Conservation (phyloP, 1,140 invertebrate species). For the Drosophila auraria region DNA sequence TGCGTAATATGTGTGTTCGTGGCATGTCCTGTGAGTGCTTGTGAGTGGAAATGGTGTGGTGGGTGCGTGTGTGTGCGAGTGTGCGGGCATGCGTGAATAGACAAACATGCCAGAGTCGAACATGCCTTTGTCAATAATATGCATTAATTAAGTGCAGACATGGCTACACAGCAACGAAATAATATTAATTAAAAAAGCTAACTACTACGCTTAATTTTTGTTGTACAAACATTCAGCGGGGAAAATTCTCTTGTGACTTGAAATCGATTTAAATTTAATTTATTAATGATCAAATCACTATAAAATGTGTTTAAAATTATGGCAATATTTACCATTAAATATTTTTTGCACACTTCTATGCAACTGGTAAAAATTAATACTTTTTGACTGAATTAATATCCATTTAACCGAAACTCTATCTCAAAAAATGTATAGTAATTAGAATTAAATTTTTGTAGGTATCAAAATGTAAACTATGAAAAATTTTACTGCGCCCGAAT, state of each 20-base stretch:
- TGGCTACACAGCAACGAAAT: conserved; percentile 26
- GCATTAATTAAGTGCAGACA: conserved; percentile 82
- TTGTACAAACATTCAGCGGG: no score
- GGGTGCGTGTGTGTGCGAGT: conserved; percentile 18
- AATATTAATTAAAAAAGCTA: not conserved
- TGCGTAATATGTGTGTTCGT: conserved; percentile 39
- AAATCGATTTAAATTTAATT: not conserved
- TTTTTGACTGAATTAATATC: no score
- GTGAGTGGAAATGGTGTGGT: conserved; percentile 2
- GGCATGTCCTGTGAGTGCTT: conserved; percentile 16
- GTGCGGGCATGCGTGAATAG: conserved; percentile 74
- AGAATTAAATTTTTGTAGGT: no score
- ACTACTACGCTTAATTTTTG: not conserved
- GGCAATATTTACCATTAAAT: no score
- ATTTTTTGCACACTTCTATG: no score
- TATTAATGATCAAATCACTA: not conserved
- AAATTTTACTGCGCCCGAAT: no score
- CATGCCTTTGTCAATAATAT: conserved; percentile 82
- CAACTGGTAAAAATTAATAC: no score
- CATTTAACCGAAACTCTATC: no score
- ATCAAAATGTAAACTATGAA: no score
- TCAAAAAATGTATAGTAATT: no score
- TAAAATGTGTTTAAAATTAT: not conserved
- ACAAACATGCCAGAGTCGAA: conserved; percentile 64
- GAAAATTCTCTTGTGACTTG: not conserved